Evolutionary conservation across 1,140 invertebrate genomes (phyloP).

Genomic region (Helicorthomorpha holstii): DNA sequence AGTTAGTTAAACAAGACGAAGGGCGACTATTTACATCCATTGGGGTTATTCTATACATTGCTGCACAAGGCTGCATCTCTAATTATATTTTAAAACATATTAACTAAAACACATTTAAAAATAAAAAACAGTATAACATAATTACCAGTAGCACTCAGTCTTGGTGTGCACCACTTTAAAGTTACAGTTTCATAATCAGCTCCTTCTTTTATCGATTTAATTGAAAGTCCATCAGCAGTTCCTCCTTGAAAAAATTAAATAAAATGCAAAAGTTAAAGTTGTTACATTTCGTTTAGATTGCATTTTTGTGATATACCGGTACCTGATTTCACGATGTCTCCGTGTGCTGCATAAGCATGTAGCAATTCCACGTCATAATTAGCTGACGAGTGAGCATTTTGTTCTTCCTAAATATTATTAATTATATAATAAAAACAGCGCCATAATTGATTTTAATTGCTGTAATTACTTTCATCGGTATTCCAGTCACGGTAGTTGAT

Average conservation of each 20-base stretch:
- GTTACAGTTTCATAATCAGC: constrained; percentile 58
- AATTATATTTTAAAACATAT: constrained; percentile 14
- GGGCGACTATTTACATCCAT: constrained; percentile 87
- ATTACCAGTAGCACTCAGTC: constrained; percentile 49
- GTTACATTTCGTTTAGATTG: no score
- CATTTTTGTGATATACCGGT: no score
- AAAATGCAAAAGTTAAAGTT: no score
- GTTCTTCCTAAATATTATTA: constrained; percentile 53
- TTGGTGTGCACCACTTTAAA: constrained; percentile 88
- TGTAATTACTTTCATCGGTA: constrained; percentile 72
- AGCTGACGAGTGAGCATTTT: constrained; percentile 90
- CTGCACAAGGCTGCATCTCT: constrained; percentile 51
- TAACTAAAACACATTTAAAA: constrained; percentile 3
- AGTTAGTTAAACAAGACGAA: constrained; percentile 90
- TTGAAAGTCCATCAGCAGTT: constrained; percentile 23
- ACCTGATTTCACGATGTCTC: constrained; percentile 43
- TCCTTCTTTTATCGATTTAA: constrained; percentile 36
- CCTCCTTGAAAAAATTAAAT: no score
- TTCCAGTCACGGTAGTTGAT: constrained; percentile 90
- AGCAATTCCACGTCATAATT: constrained; percentile 97
- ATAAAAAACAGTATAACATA: constrained; percentile 4
- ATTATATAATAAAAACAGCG: neutral
- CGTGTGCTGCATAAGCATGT: constrained; percentile 67
- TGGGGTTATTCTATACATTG: constrained; percentile 77
- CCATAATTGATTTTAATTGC: neutral